Percentiles rank a stretch among this genome's conserved stretches.
phyloP scores from a whole-genome alignment of 2,113 vertebrate genomes.

The Proteles cristata region DNA sequence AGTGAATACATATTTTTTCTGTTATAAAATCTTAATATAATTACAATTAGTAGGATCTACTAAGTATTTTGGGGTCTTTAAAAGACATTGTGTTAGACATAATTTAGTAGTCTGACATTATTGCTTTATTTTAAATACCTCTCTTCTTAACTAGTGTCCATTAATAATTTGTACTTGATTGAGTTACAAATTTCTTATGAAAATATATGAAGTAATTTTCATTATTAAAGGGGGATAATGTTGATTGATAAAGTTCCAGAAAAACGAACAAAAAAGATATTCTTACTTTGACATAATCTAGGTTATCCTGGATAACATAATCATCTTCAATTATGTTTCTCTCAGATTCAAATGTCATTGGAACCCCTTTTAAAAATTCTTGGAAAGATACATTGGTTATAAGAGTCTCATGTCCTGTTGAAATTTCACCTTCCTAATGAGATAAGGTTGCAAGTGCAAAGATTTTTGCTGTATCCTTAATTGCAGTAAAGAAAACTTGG shows the following conservation, averaged over 20 bases:
- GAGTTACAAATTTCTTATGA: not conserved
- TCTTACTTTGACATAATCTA: not conserved
- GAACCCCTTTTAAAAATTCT: not conserved
- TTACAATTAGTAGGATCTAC: not conserved
- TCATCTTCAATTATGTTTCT: not conserved
- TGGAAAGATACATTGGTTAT: not conserved
- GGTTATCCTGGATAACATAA: not conserved
- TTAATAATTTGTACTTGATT: not conserved
- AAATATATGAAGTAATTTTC: constrained; percentile 18
- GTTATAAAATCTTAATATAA: constrained; percentile 2
- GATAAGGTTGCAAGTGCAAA: not conserved
- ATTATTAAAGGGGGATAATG: not conserved
- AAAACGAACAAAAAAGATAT: not conserved
- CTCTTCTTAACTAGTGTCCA: not conserved
- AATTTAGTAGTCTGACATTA: not conserved
- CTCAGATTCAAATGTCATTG: not conserved
- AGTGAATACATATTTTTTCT: not conserved
- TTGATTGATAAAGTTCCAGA: not conserved
- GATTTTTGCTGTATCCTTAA: not conserved
- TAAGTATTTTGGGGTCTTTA: not conserved
- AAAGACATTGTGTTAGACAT: not conserved
- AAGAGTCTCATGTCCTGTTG: not conserved
- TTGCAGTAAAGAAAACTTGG: not conserved
- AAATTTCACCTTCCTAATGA: not conserved
- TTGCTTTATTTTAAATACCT: not conserved